Evolutionary conservation across 2,888 invertebrate species (phyloP), one percentile per base, ranked within the genome.

Genomic region (Mythimna vitellina): DNA sequence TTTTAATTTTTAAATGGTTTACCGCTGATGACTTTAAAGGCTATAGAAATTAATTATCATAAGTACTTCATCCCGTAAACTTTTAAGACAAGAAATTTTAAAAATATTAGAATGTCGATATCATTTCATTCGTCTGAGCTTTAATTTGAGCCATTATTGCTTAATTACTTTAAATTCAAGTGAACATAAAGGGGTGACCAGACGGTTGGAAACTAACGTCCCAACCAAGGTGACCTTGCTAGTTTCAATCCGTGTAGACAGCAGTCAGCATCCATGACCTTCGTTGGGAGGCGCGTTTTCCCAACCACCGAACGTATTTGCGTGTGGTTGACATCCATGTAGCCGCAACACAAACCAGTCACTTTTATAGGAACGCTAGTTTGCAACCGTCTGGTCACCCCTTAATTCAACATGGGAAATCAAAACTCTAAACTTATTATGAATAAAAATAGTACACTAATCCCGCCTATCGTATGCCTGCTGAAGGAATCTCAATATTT

Each of bases 401-500:
- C 29, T 29, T 29, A 29, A 70, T 38, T 53, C 0, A 32, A 17
- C 38, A 54, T 25, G 8, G 14, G 14, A 25, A 32, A 51, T 57
- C 12, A 57, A 62, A 60, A 29, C 17, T 53, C n/a, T 12, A 73
- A 63, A 49, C 20, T 51, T 25, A 35, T 42, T 56, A 78, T 22
- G 38, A 7, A 42, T 66, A 29, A 14, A 57, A 54, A 53, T 66
- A 53, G 65, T 76, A 65, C 73, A 81, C 73, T 57, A 46, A 71
- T 54, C 76, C 80, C 84, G 86, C 82, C 82, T 78, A 78, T 65
- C 22, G 22, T 70, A 78, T 74, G 78, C 66, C 80, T 84, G 71
- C 76, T 80, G 61, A 78, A 80, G 7, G 72, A 84, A 86, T 85
- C 84, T 82, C 73, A 58, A 64, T 71, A 76, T 56, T 66, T 78